phyloP scores from a whole-genome alignment of 1,140 invertebrate genomes.

The Eriosoma lanigerum region DNA sequence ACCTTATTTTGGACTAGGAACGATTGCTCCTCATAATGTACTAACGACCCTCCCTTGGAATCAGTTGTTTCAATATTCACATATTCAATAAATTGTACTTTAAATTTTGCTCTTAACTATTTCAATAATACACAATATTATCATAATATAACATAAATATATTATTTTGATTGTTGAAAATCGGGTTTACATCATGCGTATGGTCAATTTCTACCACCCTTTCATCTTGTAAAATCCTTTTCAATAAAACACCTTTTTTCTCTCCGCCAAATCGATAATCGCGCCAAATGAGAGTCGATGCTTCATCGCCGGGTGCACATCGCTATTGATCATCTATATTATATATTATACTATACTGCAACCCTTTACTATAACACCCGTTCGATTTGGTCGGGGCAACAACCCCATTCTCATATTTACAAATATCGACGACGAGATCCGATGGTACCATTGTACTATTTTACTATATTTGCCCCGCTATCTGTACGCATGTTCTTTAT shows the following conservation, averaged over 20 bases:
- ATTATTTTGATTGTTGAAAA: background rate
- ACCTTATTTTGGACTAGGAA: too few species aligned
- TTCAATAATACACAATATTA: too few species aligned
- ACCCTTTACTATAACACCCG: slow-evolving; percentile 41
- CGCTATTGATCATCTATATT: too few species aligned
- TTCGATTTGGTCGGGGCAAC: slow-evolving; percentile 1
- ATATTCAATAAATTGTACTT: too few species aligned
- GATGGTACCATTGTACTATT: background rate
- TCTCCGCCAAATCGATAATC: background rate
- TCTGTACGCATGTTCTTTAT: too few species aligned
- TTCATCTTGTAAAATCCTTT: background rate
- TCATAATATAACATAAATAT: too few species aligned
- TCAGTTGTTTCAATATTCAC: too few species aligned
- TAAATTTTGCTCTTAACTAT: too few species aligned
- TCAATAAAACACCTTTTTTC: slow-evolving; percentile 32
- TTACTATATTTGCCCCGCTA: too few species aligned
- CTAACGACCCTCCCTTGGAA: too few species aligned
- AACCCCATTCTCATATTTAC: background rate
- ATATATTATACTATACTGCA: background rate
- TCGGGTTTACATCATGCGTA: background rate
- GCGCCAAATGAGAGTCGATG: slow-evolving; percentile 6
- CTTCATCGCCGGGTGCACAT: background rate
- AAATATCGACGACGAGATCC: slow-evolving; percentile 3
- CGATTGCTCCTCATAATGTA: too few species aligned
- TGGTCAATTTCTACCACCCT: background rate